Evolutionary conservation across 2,113 vertebrate genomes (phyloP), one percentile per base, ranked within the genome.

Genomic region (Macrotis lagotis): DNA sequence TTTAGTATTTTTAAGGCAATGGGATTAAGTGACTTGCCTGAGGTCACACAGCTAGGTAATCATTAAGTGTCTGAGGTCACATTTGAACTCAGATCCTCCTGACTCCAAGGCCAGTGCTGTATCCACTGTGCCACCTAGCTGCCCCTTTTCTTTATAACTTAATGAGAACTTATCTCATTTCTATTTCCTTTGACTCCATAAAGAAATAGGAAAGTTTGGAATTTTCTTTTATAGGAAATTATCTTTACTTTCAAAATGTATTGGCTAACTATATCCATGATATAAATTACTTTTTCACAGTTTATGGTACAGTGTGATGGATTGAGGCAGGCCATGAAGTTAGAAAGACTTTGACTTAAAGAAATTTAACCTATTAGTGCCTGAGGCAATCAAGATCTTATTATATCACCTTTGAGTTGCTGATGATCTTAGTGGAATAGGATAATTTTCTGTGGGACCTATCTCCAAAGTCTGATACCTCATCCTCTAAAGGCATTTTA

Each of bases 211-310:
- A 44, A 25, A 48, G 47, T 31, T 37, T 37, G 25, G 3, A 11
- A 49, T 48, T 49, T 89, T 28, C 88, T 91, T 93, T 90, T 89
- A 16, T 44, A 9, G 16, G 47, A n/a, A 49, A 50, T 1, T 47
- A 97, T 92, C 8, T 93, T 59, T 83, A 50, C 49, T 66, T 11
- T 92, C 55, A n/a, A 90, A 91, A 14, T 25, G 16, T 95, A 3
- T 92, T 93, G 53, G 16, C 90, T 93, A 3, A 52, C 91, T 94
- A 59, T 0, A 44, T 83, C n/a, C 6, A 22, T 44, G n/a, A n/a
- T 83, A 19, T n/a, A 74, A 74, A n/a, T 74, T 74, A 74, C 37
- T n/a, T 83, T 74, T 83, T n/a, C 66, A 74, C 4, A 83, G 16
- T 44, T 83, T 83, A 44, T 44, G 19, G n/a, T 44, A 83, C 37